Conservation (phyloP, 2,888 invertebrate genomes). For the Dusona sp. region DNA sequence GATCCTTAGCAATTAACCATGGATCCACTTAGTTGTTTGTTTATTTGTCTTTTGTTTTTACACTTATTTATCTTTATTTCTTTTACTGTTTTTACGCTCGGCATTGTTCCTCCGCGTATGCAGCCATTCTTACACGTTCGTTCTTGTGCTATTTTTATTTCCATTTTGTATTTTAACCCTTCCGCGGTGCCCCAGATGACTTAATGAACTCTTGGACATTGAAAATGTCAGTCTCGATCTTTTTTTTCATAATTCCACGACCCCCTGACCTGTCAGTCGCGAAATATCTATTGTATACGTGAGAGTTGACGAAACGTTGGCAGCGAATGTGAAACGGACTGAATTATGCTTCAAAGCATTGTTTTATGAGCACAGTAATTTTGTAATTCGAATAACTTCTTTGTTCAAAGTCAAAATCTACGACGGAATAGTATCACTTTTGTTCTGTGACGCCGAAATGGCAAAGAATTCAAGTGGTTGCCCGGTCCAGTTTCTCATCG, state of each 20-base stretch:
- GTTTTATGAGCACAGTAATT: background rate
- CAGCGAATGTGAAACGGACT: background rate
- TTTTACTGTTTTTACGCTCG: background rate
- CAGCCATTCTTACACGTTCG: background rate
- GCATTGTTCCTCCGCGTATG: background rate
- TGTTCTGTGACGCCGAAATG: background rate
- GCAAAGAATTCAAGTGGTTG: background rate
- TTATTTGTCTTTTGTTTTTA: constrained; percentile 11
- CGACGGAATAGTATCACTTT: constrained; percentile 1
- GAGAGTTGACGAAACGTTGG: background rate
- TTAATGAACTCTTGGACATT: background rate
- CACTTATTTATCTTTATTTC: background rate
- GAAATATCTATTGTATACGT: background rate
- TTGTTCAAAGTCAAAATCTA: constrained; percentile 1
- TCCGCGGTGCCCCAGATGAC: background rate
- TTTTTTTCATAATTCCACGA: background rate
- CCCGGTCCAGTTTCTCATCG: constrained; percentile 49
- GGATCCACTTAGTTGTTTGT: constrained; percentile 75
- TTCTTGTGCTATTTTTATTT: background rate
- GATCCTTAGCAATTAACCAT: constrained; percentile 80
- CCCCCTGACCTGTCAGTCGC: background rate
- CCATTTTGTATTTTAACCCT: background rate
- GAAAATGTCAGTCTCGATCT: background rate
- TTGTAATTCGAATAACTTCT: background rate
- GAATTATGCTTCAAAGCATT: background rate